Evolutionary conservation across 2,888 invertebrate species (phyloP), one percentile per base, ranked within the genome.

Genomic region (Apotomis betuletana): DNA sequence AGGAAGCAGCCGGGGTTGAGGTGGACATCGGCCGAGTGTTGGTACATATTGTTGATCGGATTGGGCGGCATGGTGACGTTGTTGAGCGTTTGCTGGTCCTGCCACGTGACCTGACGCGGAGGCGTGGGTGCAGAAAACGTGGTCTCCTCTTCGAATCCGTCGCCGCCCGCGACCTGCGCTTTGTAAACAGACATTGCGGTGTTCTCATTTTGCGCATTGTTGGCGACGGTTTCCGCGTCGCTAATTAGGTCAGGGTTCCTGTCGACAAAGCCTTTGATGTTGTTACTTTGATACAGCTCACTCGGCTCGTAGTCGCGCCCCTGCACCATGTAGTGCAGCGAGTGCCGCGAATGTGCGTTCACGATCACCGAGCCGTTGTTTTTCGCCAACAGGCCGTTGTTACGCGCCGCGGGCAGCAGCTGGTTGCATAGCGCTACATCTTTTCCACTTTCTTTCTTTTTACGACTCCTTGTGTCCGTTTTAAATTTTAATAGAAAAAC

Each of bases 221-320:
- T 92, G 77, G 91, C 90, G 77, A 93, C 91, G 75, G 91, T 95
- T 90, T 96, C 96, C 78, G 95, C 96, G 84, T 96, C 96, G 88
- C 96, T 96, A 85, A 97, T 96, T 85, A 97, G 94, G 90, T 97
- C 96, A 69, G 96, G 96, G 88, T 96, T 96, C 87, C 95, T 96
- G 85, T 96, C 96, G 80, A 88, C 90, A 83, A 90, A 92, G 84
- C 90, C 89, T 90, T 91, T 92, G 83, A 91, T 87, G 85, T 88
- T 91, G 86, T 88, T 90, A 85, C 89, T 88, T 85, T 90, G 91
- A 87, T 90, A 92, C 78, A 89, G 82, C 81, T 92, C 90, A 78
- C 85, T 88, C 78, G 94, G 93, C 67, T 95, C 95, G 82, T 95
- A 94, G 89, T 94, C 94, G 82, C 92, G 92, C 82, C 82, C 86